Evolutionary conservation across 2,888 invertebrate genomes (phyloP).

Genomic region (Phragmatobia fuliginosa): DNA sequence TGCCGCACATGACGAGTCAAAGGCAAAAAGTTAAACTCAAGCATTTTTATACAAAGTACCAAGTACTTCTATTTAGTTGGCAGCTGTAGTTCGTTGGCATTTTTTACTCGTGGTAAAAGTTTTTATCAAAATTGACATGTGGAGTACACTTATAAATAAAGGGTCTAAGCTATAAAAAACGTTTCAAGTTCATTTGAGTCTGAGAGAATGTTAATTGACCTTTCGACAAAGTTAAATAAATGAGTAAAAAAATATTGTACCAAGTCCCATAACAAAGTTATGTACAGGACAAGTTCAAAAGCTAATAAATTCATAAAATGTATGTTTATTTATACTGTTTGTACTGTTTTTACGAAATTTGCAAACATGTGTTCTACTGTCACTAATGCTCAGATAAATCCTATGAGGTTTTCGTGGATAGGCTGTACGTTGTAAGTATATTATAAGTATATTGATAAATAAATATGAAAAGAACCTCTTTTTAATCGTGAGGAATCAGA

Average conservation of each 20-base stretch:
- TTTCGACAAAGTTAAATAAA: neutral
- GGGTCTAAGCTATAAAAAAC: neutral
- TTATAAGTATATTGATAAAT: too few relatives aligned
- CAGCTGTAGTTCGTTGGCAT: neutral
- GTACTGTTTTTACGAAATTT: too few relatives aligned
- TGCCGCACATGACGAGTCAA: neutral
- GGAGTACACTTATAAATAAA: neutral
- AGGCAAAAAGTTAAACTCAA: neutral
- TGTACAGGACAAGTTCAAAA: too few relatives aligned
- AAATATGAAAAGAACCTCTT: too few relatives aligned
- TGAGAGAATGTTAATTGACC: neutral
- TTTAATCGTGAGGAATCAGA: too few relatives aligned
- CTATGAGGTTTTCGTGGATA: too few relatives aligned
- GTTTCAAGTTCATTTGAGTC: neutral
- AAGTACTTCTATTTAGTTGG: neutral
- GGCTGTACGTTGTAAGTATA: too few relatives aligned
- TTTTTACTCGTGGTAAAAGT: neutral
- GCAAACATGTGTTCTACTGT: too few relatives aligned
- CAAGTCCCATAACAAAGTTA: too few relatives aligned
- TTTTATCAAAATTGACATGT: slow-evolving; percentile 5
- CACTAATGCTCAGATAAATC: too few relatives aligned
- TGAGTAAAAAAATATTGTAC: neutral
- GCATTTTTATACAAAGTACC: neutral
- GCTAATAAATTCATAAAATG: too few relatives aligned
- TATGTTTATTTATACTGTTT: too few relatives aligned